These are phyloP conservation scores for Dynastes grantii DNA, from an alignment of 2,888 invertebrate species.

Conservation along the genomic window DNA sequence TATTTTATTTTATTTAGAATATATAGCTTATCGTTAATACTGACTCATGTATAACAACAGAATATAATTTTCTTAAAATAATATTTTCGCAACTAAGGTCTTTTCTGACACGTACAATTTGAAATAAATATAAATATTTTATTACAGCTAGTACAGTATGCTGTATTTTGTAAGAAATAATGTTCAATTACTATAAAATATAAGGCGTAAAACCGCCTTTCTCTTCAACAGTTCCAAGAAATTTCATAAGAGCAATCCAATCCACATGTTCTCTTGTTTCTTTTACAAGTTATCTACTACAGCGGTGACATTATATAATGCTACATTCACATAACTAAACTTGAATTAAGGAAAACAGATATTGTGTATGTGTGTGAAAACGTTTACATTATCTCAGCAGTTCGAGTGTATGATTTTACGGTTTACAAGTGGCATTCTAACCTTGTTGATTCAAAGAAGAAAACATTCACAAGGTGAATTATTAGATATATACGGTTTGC, in stretches of 20 bases:
- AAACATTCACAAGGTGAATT: slow-evolving; percentile 16
- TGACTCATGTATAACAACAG: too few relatives aligned
- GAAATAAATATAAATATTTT: not conserved
- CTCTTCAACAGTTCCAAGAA: slow-evolving; percentile 25
- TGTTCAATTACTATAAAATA: not conserved
- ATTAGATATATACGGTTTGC: not conserved
- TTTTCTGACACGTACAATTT: too few relatives aligned
- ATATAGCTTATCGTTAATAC: too few relatives aligned
- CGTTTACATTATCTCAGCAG: not conserved
- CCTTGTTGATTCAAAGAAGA: not conserved
- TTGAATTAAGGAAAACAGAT: not conserved
- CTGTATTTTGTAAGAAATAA: not conserved
- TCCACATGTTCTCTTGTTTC: slow-evolving; percentile 9
- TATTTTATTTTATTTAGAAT: too few relatives aligned
- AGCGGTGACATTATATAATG: slow-evolving; percentile 10
- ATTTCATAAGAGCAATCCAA: slow-evolving; percentile 1
- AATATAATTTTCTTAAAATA: too few relatives aligned
- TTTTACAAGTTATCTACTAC: not conserved
- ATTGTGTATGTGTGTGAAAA: not conserved
- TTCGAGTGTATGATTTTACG: not conserved
- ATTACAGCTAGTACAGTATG: not conserved
- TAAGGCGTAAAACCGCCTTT: slow-evolving; percentile 20
- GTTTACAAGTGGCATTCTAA: slow-evolving; percentile 1
- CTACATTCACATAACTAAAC: not conserved
- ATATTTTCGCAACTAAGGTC: too few relatives aligned